Evolutionary conservation across 2,113 vertebrate species (phyloP), one percentile per base, ranked within the genome.

Genomic region (Neodon shergylaensis): DNA sequence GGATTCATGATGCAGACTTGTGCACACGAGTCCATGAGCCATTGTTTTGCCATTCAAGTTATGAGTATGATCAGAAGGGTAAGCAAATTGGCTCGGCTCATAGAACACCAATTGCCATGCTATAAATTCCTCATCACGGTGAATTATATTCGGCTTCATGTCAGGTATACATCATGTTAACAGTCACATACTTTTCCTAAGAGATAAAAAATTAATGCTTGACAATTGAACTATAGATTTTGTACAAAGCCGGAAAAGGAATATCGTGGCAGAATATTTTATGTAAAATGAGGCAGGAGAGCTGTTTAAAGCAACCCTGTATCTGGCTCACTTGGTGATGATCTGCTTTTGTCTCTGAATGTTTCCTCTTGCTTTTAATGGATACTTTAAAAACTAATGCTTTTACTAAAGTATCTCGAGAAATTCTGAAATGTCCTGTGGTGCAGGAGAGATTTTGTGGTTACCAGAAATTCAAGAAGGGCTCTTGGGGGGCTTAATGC

Each of bases 151-250:
- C 42, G 77, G n/a, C 49, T 68, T 95, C 52, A 77, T 36, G 49
- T 68, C 33, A 47, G 14, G 14, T 49, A 31, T 21, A 19, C 47
- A 36, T 82, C 84, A 86, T 95, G 88, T 92, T 58, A 88, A 85
- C 58, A 33, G 88, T 21, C 31, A 76, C 49, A 52, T 66, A 47
- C 26, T 93, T 96, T 94, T 65, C 78, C 79, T 24, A 94, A 95
- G 76, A 84, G 52, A 68, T 44, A 52, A 63, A 83, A 85, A 86
- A 65, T 74, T 17, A 86, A 61, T 11, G 83, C 86, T 89, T 94
- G 13, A 39, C 82, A 86, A 79, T 74, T 92, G 42, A 86, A 86
- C 36, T 63, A 8, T 33, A 61, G 54, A 70, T 63, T 26, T 78
- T 61, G 7, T 36, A 33, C 54, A 16, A 61, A 88, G 13, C 36